A percentile compares a stretch with the other conserved stretches of the same genome.
Evolutionary conservation across 2,113 vertebrate genomes (phyloP).

Genomic region (Ictalurus furcatus): DNA sequence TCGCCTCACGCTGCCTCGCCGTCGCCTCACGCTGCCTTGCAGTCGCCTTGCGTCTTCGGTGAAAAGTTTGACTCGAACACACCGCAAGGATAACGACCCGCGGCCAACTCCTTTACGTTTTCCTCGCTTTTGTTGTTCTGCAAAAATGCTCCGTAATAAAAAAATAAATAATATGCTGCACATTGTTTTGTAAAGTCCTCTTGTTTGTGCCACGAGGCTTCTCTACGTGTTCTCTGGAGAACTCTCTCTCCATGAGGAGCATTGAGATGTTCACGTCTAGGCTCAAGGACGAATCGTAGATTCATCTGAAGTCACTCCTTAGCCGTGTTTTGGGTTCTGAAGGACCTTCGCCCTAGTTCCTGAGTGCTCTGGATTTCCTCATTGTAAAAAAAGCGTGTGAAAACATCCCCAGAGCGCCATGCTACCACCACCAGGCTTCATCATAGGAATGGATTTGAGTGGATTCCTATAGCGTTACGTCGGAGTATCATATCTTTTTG

Average conservation of each 20-base stretch:
- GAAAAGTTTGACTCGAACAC: not conserved
- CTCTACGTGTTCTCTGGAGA: not conserved
- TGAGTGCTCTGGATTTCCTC: not conserved
- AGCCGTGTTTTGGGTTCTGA: not conserved
- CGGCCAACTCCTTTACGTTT: not conserved
- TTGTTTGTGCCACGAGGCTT: too few relatives aligned
- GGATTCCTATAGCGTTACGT: not conserved
- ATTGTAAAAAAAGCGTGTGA: not conserved
- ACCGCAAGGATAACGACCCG: not conserved
- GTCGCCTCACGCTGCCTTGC: not conserved
- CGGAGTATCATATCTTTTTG: not conserved
- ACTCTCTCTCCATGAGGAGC: not conserved
- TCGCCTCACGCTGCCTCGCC: not conserved
- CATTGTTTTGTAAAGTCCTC: not conserved
- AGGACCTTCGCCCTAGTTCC: not conserved
- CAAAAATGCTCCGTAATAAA: not conserved
- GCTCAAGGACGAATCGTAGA: not conserved
- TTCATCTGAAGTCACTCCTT: not conserved
- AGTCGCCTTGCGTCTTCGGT: not conserved
- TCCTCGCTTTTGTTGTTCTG: not conserved
- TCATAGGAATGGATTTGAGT: not conserved
- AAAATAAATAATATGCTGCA: not conserved
- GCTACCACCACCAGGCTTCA: not conserved
- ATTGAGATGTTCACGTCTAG: not conserved
- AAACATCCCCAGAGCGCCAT: not conserved